phyloP scores from a whole-genome alignment of 2,113 vertebrate species.

The Rynchops niger region DNA sequence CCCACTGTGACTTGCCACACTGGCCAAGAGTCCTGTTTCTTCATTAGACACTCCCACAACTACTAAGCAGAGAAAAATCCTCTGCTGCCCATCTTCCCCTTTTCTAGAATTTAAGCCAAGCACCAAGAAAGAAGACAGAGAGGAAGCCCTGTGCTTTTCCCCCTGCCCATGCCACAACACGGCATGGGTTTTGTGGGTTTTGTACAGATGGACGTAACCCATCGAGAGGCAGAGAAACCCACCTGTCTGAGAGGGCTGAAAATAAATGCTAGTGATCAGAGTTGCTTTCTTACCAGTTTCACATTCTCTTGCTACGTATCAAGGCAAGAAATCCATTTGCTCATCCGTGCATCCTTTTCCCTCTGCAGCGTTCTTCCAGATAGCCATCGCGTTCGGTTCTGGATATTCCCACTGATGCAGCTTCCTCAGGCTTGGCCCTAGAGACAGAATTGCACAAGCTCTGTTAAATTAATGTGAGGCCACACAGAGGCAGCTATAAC shows the following conservation, averaged over 20 bases:
- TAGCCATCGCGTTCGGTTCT: rapidly evolving
- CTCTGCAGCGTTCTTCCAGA: neutral
- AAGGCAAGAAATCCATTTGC: neutral
- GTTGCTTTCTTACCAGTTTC: neutral
- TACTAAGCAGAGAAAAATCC: neutral
- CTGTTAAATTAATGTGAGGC: neutral
- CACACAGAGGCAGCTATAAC: neutral
- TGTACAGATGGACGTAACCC: rapidly evolving
- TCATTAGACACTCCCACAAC: neutral
- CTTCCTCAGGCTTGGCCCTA: neutral
- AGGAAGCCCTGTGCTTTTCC: neutral
- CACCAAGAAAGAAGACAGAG: neutral
- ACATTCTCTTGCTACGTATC: neutral
- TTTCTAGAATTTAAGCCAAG: neutral
- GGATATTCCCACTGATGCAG: rapidly evolving
- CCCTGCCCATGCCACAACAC: neutral
- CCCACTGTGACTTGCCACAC: neutral
- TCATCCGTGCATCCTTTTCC: neutral
- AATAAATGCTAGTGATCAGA: neutral
- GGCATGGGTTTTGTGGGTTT: too few species aligned
- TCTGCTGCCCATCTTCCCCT: neutral
- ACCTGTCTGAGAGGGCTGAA: neutral
- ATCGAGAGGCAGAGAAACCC: neutral
- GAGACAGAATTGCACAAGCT: neutral
- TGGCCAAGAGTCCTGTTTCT: neutral